phyloP scores from a whole-genome alignment of 2,888 invertebrate genomes.

The Ernsta delagoae region DNA sequence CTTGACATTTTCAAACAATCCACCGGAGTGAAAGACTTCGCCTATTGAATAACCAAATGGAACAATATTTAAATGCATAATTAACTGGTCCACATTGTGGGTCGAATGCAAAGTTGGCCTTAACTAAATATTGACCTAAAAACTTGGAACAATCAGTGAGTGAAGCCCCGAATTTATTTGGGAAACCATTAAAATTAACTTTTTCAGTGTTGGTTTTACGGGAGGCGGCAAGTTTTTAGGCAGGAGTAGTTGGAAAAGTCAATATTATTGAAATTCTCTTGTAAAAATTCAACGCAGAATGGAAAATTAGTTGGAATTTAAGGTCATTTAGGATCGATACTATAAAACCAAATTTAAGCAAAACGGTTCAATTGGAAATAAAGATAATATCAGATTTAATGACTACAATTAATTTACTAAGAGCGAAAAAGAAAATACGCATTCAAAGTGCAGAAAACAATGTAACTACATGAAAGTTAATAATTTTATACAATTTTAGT shows the following conservation, averaged over 20 bases:
- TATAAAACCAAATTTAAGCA: too few relatives aligned
- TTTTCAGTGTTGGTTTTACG: slow-evolving; percentile 17
- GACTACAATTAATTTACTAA: too few relatives aligned
- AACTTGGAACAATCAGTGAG: slow-evolving; percentile 29
- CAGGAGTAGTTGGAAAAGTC: slow-evolving; percentile 5
- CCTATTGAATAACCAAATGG: slow-evolving; percentile 16
- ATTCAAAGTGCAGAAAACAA: too few relatives aligned
- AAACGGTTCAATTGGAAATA: too few relatives aligned
- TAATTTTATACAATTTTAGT: too few relatives aligned
- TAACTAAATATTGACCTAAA: slow-evolving; percentile 41
- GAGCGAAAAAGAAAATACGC: too few relatives aligned
- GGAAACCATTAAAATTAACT: slow-evolving; percentile 29
- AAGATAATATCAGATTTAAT: too few relatives aligned
- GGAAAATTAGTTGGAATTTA: background rate
- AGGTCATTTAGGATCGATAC: too few relatives aligned
- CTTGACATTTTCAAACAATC: background rate
- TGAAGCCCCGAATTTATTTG: slow-evolving; percentile 22
- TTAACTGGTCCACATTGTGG: slow-evolving; percentile 33
- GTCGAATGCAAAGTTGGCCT: slow-evolving; percentile 38
- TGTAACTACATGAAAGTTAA: too few relatives aligned
- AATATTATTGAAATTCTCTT: slow-evolving; percentile 10
- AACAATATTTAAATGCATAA: slow-evolving; percentile 24
- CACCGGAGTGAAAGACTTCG: background rate
- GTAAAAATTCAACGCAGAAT: background rate
- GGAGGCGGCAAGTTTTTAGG: background rate